Percentiles rank a stretch among this genome's conserved stretches.
phyloP scores from a whole-genome alignment of 2,797 vertebrate genomes.

The Rhincodon typus region DNA sequence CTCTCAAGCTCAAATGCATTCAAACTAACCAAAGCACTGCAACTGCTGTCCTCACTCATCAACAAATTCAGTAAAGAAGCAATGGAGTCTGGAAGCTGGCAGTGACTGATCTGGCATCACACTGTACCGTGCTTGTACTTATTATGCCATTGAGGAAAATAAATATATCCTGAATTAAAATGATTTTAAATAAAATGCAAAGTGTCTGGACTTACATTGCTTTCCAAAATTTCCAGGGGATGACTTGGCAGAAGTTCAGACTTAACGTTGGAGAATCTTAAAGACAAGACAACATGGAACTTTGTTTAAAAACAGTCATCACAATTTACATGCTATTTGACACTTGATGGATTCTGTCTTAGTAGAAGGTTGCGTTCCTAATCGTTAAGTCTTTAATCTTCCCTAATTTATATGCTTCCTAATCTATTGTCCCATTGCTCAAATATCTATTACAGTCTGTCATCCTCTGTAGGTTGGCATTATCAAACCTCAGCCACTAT shows the following conservation, averaged over 20 bases:
- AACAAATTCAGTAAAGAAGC: background rate
- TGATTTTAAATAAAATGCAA: background rate
- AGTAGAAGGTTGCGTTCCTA: background rate
- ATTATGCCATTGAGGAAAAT: background rate
- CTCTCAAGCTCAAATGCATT: background rate
- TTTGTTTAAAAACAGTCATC: background rate
- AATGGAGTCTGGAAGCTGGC: background rate
- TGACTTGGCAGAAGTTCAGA: slow-evolving; percentile 85
- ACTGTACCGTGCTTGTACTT: background rate
- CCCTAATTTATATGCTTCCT: background rate
- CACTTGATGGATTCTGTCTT: background rate
- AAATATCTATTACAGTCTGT: background rate
- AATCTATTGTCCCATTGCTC: background rate
- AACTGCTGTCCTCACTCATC: background rate
- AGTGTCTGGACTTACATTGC: slow-evolving; percentile 71
- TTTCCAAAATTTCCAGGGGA: slow-evolving; percentile 83
- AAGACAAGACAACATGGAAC: slow-evolving; percentile 41
- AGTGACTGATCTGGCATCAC: background rate
- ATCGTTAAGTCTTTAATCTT: background rate
- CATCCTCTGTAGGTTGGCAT: background rate
- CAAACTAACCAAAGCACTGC: background rate
- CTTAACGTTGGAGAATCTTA: slow-evolving; percentile 81
- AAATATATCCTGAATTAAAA: background rate
- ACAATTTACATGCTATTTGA: background rate
- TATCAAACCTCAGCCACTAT: background rate